Base-by-base conservation (phyloP, 2,797 vertebrate species). In the Cottoperca gobio region DNA sequence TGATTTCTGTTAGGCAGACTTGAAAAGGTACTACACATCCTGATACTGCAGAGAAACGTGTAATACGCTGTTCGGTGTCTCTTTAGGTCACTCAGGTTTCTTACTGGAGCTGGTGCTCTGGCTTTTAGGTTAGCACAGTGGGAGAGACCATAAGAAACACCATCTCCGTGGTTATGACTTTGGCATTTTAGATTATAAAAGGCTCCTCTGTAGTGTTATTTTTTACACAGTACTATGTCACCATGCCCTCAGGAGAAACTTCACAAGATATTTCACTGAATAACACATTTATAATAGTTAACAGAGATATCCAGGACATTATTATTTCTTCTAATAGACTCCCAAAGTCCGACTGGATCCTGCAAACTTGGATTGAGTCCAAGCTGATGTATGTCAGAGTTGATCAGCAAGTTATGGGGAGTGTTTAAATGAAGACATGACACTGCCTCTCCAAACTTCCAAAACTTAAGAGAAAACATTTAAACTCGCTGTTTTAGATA, bases 141-240 rank as follows among this genome's bases (percentile, higher is more conserved):
- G 85, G 77, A 69, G 54, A 71, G 50, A 52, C 33, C 17, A 37
- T 21, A 24, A 68, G 48, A 75, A 77, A 69, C 62, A 76, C 57
- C 8, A 43, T 91, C 76, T 67, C 79, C 43, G 6, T 68, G 71
- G 87, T 84, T 81, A 52, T 82, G 71, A 57, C 72, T 77, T 40
- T 81, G 85, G 78, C 66, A 84, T 90, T 81, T 86, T 62, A 40
- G 28, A 55, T 73, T 66, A 73, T 70, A 83, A 90, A 88, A 75
- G 82, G 39, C 21, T 8, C 37, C 68, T 73, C 68, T 79, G 71
- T 88, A 13, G 66, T 67, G 63, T 46, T 43, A 71, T 50, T 37
- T 48, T 37, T 49, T 54, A 45, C 52, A 58, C 73, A 57, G 33
- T 21, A 21, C 37, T 7, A 16, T 80, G 74, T 81, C 78, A 84